These are phyloP conservation scores for Dusona sp. DNA, from an alignment of 2,888 invertebrate genomes.

Conservation along the genomic window DNA sequence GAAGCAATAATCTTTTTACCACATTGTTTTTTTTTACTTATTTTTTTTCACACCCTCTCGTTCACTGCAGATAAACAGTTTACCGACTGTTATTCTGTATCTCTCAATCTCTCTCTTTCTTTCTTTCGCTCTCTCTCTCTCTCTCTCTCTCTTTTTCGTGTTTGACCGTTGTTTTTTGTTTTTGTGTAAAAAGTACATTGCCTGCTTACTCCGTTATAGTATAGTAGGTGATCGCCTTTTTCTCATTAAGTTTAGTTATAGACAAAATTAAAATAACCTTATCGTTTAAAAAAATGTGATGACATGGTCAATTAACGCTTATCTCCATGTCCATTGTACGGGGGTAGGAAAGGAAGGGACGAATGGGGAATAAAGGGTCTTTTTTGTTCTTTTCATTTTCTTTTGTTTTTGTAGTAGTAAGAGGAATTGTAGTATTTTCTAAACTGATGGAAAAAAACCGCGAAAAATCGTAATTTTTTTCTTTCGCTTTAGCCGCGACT, in stretches of 20 bases:
- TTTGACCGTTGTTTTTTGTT: constrained; percentile 69
- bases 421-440: constrained; percentile 51
- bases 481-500: constrained; percentile 30
- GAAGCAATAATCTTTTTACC: constrained; percentile 82
- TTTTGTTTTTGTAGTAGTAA: constrained; percentile 48
- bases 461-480: constrained; percentile 28
- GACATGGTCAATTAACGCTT: constrained; percentile 62
- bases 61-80: constrained; percentile 74
- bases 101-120: constrained; percentile 20
- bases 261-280: constrained; percentile 83
- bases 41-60: constrained; percentile 71
- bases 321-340: constrained; percentile 63
- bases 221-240: constrained; percentile 67
- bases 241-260: constrained; percentile 78
- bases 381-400: not conserved
- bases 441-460: constrained; percentile 33
- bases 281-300: constrained; percentile 75
- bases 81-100: constrained; percentile 67
- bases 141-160: constrained; percentile 39
- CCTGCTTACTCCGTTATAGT: constrained; percentile 78
- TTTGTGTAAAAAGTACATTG: constrained; percentile 82
- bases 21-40: constrained; percentile 53
- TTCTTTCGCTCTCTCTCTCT: constrained; percentile 37
- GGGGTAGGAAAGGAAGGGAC: not conserved
- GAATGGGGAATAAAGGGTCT: not conserved